Evolutionary conservation across 2,888 invertebrate genomes (phyloP), one percentile per base, ranked within the genome.

Genomic region (Phalangium opilio): DNA sequence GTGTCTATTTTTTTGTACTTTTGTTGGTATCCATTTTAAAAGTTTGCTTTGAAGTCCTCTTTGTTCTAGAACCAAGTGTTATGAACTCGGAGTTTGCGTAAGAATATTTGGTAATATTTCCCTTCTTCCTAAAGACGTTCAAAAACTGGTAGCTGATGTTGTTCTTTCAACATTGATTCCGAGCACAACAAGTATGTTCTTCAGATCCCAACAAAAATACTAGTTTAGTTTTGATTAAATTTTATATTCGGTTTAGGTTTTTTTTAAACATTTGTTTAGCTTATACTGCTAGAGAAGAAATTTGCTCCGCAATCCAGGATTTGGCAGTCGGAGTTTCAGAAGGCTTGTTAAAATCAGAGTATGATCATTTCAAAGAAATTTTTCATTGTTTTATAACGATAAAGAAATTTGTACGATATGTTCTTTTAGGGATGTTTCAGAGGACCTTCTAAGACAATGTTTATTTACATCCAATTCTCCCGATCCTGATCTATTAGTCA

Each of bases 401-500:
- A 4, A 44, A 7, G 5, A 10, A 17, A 15, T 14, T 17, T 36
- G 10, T 36, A 8, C n/a, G n/a, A n/a, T n/a, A n/a, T n/a, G 34
- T n/a, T n/a, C n/a, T 36, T 44, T 21, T 56, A 70, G 68, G 49
- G 89, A 95, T 60, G 77, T 96, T 18, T 75, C 75, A 56, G 82
- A 84, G 58, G 70, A 77, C 21, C 66, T 95, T 8, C 66, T 98
- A 43, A 77, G 80, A 32, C 73, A 78, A 44, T 81, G 83, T 64
- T 66, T 90, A 52, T 84, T 83, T 61, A 81, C 84, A 1, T 71
- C 78, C 50, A 72, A 79, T 48, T 80, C 84, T 2, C 72, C 76
- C 0, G 74, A 79, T 58, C 86, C 93, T 0, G 93, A 96, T 64
- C 69, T 99, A 47, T 70, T 98, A 14, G 79, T 98, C 39, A 74